These are phyloP conservation scores for Phalangium opilio DNA, from an alignment of 2,888 invertebrate genomes.

Conservation along the genomic window DNA sequence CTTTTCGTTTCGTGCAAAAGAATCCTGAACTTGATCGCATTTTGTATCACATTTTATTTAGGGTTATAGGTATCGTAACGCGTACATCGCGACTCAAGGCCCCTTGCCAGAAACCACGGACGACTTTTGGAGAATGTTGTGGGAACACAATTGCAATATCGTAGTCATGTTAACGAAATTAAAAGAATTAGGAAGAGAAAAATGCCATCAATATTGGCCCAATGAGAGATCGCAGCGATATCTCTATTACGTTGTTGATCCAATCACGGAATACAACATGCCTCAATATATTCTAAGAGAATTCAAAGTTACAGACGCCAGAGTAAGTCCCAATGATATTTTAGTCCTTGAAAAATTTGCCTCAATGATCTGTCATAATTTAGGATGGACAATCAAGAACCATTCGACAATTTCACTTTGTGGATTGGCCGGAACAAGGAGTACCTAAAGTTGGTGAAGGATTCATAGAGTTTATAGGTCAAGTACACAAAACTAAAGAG, in stretches of 20 bases:
- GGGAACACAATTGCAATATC: conserved; percentile 99
- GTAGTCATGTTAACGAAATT: conserved; percentile 97
- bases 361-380: conserved; percentile 1
- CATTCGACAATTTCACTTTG: conserved; percentile 89
- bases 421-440: conserved; percentile 84
- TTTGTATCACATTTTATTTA: conserved; percentile 1
- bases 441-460: conserved; percentile 97
- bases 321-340: conserved; percentile 39
- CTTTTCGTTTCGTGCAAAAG: too few species aligned
- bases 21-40: too few species aligned
- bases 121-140: conserved; percentile 99
- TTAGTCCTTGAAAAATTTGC: too few species aligned
- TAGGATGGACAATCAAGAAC: conserved; percentile 86
- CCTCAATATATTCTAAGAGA: conserved; percentile 96
- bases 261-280: conserved; percentile 99
- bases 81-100: conserved; percentile 98
- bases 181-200: conserved; percentile 95
- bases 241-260: conserved; percentile 96
- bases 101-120: conserved; percentile 90
- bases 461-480: conserved; percentile 98
- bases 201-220: conserved; percentile 99
- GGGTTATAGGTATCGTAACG: conserved; percentile 63
- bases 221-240: conserved; percentile 83
- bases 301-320: conserved; percentile 94
- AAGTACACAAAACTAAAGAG: conserved; percentile 98